Evolutionary conservation across 1,140 invertebrate species (phyloP).

Genomic region (Saccostrea glomerata): DNA sequence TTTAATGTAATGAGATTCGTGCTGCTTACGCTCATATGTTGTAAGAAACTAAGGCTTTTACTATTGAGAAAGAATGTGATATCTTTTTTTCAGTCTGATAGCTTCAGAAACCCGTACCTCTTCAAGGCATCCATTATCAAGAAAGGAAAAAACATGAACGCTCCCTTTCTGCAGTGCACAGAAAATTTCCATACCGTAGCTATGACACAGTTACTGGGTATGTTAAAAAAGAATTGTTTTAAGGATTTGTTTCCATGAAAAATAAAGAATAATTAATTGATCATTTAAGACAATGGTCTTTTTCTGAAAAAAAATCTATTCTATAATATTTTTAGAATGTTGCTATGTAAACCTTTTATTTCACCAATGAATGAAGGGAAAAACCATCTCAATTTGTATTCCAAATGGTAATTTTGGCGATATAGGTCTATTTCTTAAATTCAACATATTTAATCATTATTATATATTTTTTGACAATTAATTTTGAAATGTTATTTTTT

Average conservation of each 20-base stretch:
- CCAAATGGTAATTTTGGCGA: too few species aligned
- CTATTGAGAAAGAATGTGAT: too few species aligned
- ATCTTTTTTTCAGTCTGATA: too few species aligned
- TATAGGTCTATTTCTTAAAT: too few species aligned
- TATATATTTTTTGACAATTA: background rate
- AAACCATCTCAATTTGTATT: too few species aligned
- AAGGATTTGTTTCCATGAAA: background rate
- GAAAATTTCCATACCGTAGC: slow-evolving; percentile 75
- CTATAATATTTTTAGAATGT: too few species aligned
- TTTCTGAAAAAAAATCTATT: too few species aligned
- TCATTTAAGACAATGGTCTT: background rate
- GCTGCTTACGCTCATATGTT: too few species aligned
- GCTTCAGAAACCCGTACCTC: slow-evolving; percentile 68
- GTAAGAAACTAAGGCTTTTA: too few species aligned
- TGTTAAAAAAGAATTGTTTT: background rate
- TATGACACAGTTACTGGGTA: slow-evolving; percentile 72
- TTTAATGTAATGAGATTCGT: too few species aligned
- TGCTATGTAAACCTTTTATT: background rate
- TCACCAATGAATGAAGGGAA: too few species aligned
- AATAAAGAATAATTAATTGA: background rate
- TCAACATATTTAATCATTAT: too few species aligned
- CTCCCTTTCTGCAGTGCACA: slow-evolving; percentile 76
- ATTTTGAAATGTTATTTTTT: slow-evolving; percentile 40
- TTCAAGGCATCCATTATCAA: slow-evolving; percentile 70
- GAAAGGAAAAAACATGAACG: slow-evolving; percentile 71